Conservation (phyloP, 2,797 vertebrate species). For the Heterohyrax brucei region DNA sequence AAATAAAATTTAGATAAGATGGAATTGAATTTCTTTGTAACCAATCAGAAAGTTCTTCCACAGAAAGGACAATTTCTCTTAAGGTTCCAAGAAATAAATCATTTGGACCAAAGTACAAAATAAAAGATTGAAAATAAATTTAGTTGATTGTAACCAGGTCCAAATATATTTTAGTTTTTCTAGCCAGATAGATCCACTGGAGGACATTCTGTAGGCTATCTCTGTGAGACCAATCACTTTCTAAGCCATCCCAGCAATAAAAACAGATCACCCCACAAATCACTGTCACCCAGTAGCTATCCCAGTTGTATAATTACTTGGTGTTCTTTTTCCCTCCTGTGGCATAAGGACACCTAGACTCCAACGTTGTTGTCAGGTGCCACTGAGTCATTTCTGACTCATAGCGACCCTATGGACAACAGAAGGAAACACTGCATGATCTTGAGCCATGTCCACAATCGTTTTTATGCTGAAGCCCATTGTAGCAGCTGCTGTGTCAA, state of each 20-base stretch:
- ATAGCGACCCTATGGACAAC: too few relatives aligned
- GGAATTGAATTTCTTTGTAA: constrained; percentile 8
- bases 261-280: background rate
- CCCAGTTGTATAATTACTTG: background rate
- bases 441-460: too few relatives aligned
- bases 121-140: constrained; percentile 25
- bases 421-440: too few relatives aligned
- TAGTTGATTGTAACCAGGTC: background rate
- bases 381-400: too few relatives aligned
- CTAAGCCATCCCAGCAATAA: background rate
- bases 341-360: background rate
- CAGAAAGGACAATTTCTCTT: background rate
- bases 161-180: constrained; percentile 52
- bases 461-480: too few relatives aligned
- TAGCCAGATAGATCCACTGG: background rate
- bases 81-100: constrained; percentile 31
- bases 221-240: background rate
- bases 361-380: background rate
- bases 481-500: too few relatives aligned
- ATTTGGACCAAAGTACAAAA: constrained; percentile 34
- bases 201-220: constrained; percentile 5
- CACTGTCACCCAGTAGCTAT: background rate
- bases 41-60: background rate
- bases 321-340: background rate
- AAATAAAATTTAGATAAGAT: constrained; percentile 53